These are phyloP conservation scores for Myotis lucifugus DNA, from an alignment of 2,113 vertebrate genomes.

Conservation along the genomic window DNA sequence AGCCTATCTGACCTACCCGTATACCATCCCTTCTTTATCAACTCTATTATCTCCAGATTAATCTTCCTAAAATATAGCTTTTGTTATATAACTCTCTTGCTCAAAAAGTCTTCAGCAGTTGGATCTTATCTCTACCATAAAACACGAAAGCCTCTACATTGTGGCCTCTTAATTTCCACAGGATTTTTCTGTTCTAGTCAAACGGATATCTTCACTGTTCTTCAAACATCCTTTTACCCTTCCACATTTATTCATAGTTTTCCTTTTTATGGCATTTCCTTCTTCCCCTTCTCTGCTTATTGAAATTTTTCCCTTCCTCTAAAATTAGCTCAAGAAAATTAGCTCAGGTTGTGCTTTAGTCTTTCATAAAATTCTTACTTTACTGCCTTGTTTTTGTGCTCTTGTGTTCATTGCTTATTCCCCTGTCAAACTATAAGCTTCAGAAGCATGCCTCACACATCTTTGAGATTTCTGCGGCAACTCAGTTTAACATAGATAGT, in stretches of 20 bases:
- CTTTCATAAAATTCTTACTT: slow-evolving; percentile 29
- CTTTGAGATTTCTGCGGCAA: slow-evolving; percentile 26
- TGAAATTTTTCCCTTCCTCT: slow-evolving; percentile 13
- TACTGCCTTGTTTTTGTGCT: background rate
- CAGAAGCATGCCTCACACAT: background rate
- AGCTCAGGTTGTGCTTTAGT: background rate
- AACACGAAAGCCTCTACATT: background rate
- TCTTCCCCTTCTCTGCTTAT: slow-evolving; percentile 29
- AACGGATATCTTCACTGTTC: slow-evolving; percentile 2
- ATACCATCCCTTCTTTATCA: background rate
- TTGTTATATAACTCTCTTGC: background rate
- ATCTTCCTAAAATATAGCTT: slow-evolving; percentile 25
- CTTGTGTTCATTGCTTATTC: background rate
- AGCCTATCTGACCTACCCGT: background rate
- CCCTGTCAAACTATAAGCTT: background rate
- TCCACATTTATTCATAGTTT: slow-evolving; percentile 37
- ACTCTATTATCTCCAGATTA: background rate
- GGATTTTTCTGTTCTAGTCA: background rate
- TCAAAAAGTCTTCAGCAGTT: slow-evolving; percentile 18
- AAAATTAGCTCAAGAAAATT: slow-evolving; percentile 39
- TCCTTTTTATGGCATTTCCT: slow-evolving; percentile 36
- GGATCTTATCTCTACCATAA: slow-evolving; percentile 5
- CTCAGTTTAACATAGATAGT: background rate
- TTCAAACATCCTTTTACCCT: slow-evolving; percentile 19
- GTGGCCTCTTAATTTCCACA: slow-evolving; percentile 20